phyloP scores from a whole-genome alignment of 2,113 vertebrate genomes.

The Hippocampus abdominalis region DNA sequence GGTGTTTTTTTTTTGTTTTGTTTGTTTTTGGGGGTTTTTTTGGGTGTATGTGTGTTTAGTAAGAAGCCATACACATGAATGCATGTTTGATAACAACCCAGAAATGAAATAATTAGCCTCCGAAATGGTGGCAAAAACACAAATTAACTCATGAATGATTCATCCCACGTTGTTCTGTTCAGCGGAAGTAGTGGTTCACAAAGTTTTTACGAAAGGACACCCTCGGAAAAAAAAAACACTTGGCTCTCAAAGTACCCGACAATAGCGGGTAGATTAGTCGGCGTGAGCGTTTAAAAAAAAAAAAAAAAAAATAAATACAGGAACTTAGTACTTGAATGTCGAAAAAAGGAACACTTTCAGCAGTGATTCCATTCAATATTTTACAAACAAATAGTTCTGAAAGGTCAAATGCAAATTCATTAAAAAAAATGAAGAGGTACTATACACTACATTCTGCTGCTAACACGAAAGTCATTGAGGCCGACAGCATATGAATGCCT shows the following conservation, averaged over 20 bases:
- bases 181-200: not conserved
- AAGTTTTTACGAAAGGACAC: not conserved
- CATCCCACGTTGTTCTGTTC: not conserved
- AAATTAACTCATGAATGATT: not conserved
- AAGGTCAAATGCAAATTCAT: not conserved
- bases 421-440: too few species aligned
- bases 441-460: not conserved
- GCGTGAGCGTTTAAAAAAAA: too few species aligned
- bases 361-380: not conserved
- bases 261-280: not conserved
- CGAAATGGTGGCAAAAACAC: not conserved
- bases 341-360: too few species aligned
- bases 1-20: too few species aligned
- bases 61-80: not conserved
- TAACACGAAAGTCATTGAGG: not conserved
- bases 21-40: too few species aligned
- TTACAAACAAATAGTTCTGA: too few species aligned
- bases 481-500: conserved; percentile 47
- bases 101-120: not conserved
- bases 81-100: not conserved
- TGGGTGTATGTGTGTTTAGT: not conserved
- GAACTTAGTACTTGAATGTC: too few species aligned
- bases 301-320: too few species aligned
- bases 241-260: not conserved
- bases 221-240: not conserved